Evolutionary conservation across 2,113 vertebrate species (phyloP).

Genomic region (Leuciscus idus): DNA sequence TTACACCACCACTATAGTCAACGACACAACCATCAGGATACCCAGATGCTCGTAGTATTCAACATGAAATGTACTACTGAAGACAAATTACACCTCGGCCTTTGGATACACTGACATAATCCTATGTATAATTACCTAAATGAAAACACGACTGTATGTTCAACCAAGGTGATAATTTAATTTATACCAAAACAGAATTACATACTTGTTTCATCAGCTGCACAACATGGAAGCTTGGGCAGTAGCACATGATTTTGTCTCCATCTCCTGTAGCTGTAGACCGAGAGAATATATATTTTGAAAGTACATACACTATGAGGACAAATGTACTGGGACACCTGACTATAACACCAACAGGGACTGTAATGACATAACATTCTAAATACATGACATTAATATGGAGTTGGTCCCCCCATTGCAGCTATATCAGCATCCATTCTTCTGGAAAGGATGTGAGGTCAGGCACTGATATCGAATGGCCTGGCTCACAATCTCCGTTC

Average conservation of each 20-base stretch:
- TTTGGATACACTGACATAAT: background rate
- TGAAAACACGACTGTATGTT: background rate
- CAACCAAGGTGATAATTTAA: background rate
- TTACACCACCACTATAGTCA: background rate
- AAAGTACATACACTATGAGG: no score
- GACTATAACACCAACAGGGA: no score
- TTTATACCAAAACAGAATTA: slow-evolving; percentile 1
- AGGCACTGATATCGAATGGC: no score
- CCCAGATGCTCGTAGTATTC: background rate
- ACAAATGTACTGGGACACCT: no score
- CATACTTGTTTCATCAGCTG: slow-evolving; percentile 70
- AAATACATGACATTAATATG: no score
- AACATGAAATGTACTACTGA: background rate
- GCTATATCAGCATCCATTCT: no score
- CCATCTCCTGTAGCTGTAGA: slow-evolving; percentile 63
- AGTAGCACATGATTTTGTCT: slow-evolving; percentile 65
- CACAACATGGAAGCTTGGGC: slow-evolving; percentile 65
- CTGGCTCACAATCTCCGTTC: no score
- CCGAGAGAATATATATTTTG: background rate
- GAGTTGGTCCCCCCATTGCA: no score
- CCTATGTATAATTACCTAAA: background rate
- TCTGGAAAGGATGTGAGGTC: no score
- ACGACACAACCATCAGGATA: background rate
- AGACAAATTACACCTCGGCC: background rate
- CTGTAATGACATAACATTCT: no score